A percentile compares a stretch with the other conserved stretches of the same genome.
Conservation (phyloP, 2,797 vertebrate genomes). For the Gallinago nigripennis region DNA sequence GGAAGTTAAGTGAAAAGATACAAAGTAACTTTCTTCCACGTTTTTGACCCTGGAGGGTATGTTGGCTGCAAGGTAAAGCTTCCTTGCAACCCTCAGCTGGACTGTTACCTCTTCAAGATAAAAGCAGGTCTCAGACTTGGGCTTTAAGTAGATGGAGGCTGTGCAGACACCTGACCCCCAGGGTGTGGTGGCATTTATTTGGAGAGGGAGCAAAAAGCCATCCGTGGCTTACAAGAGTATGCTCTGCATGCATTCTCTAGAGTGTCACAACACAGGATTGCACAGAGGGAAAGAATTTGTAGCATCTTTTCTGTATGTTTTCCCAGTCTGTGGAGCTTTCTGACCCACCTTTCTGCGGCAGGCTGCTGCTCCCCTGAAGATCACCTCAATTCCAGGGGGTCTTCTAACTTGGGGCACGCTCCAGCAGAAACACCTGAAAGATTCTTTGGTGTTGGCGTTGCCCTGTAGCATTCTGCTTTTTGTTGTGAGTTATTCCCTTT, state of each 20-base stretch:
- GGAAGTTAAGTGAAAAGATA: not conserved
- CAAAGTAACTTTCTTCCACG: not conserved
- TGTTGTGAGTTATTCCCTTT: constrained; percentile 52
- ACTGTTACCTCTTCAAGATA: not conserved
- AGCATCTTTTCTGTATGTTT: not conserved
- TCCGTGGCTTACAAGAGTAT: not conserved
- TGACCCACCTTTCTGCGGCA: not conserved
- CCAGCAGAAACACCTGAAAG: constrained; percentile 38
- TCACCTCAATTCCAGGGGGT: not conserved
- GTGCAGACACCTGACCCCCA: not conserved
- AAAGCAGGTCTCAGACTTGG: not conserved
- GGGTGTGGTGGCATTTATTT: not conserved
- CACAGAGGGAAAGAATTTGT: not conserved
- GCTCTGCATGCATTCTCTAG: not conserved
- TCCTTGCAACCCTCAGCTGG: not conserved
- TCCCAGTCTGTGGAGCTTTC: not conserved
- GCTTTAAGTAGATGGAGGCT: not conserved
- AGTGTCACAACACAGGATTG: not conserved
- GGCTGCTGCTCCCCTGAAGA: not conserved
- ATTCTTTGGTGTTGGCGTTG: constrained; percentile 38
- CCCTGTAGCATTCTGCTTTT: constrained; percentile 39
- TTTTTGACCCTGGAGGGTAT: not conserved
- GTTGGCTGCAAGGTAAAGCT: not conserved
- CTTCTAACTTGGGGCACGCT: not conserved
- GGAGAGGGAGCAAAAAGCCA: not conserved